phyloP scores from a whole-genome alignment of 2,888 invertebrate species.

The Drosophila mimica region DNA sequence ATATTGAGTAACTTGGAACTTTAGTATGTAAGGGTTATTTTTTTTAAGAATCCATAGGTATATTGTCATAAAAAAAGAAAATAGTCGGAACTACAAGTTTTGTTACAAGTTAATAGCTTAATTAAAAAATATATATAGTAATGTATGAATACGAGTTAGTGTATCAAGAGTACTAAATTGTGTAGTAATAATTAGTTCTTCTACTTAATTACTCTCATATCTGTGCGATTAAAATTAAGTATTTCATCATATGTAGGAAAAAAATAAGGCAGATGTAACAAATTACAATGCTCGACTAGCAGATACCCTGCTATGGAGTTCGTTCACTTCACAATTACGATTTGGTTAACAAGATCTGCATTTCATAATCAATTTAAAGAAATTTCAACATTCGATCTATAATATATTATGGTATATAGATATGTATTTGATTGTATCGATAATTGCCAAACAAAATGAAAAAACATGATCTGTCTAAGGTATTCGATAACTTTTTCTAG shows the following conservation, averaged over 20 bases:
- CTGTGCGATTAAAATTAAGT: neutral
- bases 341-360: no score
- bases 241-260: neutral
- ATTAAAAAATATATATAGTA: neutral
- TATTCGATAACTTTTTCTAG: neutral
- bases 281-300: neutral
- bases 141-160: neutral
- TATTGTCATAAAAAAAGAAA: neutral
- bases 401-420: neutral
- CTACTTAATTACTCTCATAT: neutral
- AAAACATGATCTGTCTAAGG: neutral
- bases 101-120: neutral
- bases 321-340: no score
- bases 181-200: neutral
- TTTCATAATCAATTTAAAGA: neutral
- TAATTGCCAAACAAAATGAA: neutral
- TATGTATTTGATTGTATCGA: no score
- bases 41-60: neutral
- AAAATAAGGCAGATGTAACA: neutral
- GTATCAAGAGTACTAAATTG: neutral
- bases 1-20: neutral
- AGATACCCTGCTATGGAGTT: neutral
- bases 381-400: neutral
- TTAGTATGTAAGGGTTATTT: neutral
- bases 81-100: neutral